phyloP scores from a whole-genome alignment of 2,888 invertebrate species.

The Terebella lapidaria region DNA sequence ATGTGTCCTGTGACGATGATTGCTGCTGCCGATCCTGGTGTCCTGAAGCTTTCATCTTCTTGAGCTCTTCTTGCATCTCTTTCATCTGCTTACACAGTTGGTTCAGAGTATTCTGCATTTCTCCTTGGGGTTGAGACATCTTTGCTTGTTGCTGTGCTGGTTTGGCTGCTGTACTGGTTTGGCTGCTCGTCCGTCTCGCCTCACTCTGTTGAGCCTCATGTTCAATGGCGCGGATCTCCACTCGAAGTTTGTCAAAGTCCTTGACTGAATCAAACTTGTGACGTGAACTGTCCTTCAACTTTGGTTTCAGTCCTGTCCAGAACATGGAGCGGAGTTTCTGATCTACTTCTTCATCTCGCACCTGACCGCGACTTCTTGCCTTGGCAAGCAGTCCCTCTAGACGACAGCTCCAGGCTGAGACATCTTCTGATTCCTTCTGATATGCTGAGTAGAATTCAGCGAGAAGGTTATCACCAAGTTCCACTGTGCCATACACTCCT shows the following conservation, averaged over 20 bases:
- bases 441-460: too few species aligned
- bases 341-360: neutral
- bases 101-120: neutral
- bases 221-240: neutral
- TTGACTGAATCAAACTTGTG: neutral
- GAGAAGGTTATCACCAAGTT: too few species aligned
- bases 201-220: neutral
- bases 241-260: neutral
- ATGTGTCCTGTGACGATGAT: too few species aligned
- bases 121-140: too few species aligned
- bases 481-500: too few species aligned
- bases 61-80: too few species aligned
- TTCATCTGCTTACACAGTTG: neutral
- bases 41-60: too few species aligned
- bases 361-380: neutral
- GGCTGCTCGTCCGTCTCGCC: neutral
- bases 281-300: neutral
- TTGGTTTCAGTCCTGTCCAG: neutral
- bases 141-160: too few species aligned
- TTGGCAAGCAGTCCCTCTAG: neutral
- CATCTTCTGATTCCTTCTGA: neutral
- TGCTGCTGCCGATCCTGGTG: too few species aligned
- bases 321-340: neutral
- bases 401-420: neutral
- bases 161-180: neutral